phyloP scores from a whole-genome alignment of 2,113 vertebrate genomes.

The Varanus komodoensis region DNA sequence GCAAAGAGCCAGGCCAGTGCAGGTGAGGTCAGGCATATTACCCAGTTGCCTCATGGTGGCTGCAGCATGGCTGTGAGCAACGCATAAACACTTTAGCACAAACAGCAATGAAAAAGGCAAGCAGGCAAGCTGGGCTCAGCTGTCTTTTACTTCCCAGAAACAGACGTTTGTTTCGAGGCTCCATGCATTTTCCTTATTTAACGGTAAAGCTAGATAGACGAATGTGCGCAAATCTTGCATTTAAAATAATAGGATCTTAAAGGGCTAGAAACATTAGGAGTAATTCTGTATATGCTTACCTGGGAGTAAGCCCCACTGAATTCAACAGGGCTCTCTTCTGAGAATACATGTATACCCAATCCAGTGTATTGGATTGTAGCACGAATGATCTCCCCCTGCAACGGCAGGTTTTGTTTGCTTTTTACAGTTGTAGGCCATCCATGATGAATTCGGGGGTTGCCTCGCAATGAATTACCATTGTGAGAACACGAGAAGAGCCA shows the following conservation, averaged over 20 bases:
- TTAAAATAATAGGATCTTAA: not conserved
- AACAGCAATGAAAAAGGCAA: not conserved
- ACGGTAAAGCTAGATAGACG: not conserved
- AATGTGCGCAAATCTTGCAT: not conserved
- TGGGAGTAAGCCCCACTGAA: no score
- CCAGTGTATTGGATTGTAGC: no score
- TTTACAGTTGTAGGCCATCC: no score
- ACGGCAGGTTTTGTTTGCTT: not conserved
- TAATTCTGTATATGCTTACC: no score
- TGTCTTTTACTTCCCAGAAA: not conserved
- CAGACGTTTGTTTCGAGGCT: not conserved
- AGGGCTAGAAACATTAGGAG: not conserved
- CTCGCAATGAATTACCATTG: no score
- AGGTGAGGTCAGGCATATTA: constrained; percentile 50
- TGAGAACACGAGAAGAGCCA: no score
- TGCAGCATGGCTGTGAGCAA: not conserved
- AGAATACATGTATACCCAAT: no score
- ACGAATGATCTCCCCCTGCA: not conserved
- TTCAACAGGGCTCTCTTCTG: no score
- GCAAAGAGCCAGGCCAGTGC: constrained; percentile 47
- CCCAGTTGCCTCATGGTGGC: not conserved
- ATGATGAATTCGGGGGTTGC: no score
- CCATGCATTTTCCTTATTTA: not conserved
- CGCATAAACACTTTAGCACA: not conserved
- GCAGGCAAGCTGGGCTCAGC: not conserved